Percentiles rank a stretch among this genome's conserved stretches.
Conservation (phyloP, 2,113 vertebrate species). For the Pithys albifrons region DNA sequence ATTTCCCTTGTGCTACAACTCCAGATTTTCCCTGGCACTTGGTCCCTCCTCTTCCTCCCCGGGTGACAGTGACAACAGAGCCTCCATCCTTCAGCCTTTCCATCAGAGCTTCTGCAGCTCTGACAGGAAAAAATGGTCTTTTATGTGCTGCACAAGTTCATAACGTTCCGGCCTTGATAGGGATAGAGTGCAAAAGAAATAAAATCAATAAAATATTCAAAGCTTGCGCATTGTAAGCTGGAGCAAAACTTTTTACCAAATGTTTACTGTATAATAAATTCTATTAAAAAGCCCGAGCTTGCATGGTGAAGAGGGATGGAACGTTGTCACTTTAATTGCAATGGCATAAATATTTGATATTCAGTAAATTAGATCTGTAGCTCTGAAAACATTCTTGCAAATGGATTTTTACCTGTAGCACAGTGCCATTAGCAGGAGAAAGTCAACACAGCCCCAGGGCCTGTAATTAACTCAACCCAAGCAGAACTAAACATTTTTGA, state of each 20-base stretch:
- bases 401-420: constrained; percentile 94
- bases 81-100: neutral
- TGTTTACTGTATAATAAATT: constrained; percentile 71
- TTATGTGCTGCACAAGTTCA: constrained; percentile 41
- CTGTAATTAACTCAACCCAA: constrained; percentile 96
- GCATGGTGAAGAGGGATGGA: constrained; percentile 52
- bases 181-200: constrained; percentile 62
- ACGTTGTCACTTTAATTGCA: constrained; percentile 87
- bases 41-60: neutral
- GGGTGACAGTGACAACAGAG: neutral
- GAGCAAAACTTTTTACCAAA: constrained; percentile 64
- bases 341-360: constrained; percentile 94
- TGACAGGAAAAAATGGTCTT: constrained; percentile 32
- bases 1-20: neutral
- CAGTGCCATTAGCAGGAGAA: constrained; percentile 90
- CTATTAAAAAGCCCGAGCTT: constrained; percentile 64
- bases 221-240: constrained; percentile 65
- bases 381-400: constrained; percentile 90
- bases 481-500: constrained; percentile 99
- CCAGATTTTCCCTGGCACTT: neutral
- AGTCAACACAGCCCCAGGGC: constrained; percentile 86
- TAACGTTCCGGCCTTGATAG: constrained; percentile 42
- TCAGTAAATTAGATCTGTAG: constrained; percentile 94
- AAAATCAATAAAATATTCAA: constrained; percentile 75
- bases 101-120: neutral